Evolutionary conservation across 1,140 invertebrate species (phyloP).

Genomic region (Procambarus virginalis): DNA sequence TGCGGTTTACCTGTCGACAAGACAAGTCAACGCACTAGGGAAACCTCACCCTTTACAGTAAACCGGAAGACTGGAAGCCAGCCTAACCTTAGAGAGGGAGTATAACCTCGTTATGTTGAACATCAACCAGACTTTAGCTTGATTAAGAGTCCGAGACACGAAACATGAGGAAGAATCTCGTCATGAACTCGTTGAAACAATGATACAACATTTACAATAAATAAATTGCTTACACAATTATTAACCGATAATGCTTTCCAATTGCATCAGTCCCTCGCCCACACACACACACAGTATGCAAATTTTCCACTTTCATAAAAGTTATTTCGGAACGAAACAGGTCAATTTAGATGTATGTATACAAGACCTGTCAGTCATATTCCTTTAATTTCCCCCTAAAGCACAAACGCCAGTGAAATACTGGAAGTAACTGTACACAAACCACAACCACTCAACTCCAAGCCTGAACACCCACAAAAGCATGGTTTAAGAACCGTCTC

Average conservation of each 20-base stretch:
- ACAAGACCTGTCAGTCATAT: neutral
- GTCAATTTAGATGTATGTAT: neutral
- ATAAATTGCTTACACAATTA: neutral
- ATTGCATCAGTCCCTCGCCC: slow-evolving; percentile 2
- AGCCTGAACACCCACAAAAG: neutral
- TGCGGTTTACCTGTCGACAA: neutral
- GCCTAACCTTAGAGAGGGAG: neutral
- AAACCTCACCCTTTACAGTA: neutral
- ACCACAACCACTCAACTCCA: neutral
- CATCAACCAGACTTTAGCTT: neutral
- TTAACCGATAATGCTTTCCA: no score
- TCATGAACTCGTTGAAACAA: no score
- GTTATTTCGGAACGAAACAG: no score
- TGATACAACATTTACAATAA: neutral
- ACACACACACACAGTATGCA: neutral
- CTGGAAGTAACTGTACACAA: neutral
- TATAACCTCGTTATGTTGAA: neutral
- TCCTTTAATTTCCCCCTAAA: neutral
- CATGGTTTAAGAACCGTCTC: neutral
- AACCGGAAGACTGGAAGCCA: neutral
- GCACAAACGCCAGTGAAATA: neutral
- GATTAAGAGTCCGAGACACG: no score
- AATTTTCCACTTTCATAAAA: neutral
- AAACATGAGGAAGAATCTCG: no score
- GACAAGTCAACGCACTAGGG: neutral